Conservation (phyloP, 2,888 invertebrate species). For the Machimus rusticus region DNA sequence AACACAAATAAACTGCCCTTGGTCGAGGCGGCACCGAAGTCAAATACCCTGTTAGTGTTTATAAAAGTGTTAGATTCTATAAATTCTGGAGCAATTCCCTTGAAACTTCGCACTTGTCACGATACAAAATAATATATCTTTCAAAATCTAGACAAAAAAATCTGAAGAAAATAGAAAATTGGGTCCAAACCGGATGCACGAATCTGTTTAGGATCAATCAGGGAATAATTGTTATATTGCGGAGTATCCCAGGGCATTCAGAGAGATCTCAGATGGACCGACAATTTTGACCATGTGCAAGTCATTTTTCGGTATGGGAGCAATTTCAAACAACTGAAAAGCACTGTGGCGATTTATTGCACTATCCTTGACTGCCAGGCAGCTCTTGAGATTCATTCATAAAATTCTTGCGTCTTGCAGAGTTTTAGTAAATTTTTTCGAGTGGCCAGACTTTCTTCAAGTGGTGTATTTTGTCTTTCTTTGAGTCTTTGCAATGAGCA, state of each 20-base stretch:
- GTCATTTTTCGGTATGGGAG: neutral
- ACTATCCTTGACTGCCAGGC: slow-evolving; percentile 18
- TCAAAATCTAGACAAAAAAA: neutral
- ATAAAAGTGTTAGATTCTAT: slow-evolving; percentile 21
- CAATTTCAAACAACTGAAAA: neutral
- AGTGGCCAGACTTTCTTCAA: slow-evolving; percentile 20
- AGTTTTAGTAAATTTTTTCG: slow-evolving; percentile 13
- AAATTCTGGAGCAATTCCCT: neutral
- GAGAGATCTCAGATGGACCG: neutral
- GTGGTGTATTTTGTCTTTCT: neutral
- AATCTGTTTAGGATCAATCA: slow-evolving; percentile 22
- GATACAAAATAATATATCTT: neutral
- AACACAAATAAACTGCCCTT: neutral
- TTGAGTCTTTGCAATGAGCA: neutral
- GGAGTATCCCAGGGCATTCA: neutral
- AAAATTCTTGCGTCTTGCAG: slow-evolving; percentile 18
- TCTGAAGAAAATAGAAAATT: neutral
- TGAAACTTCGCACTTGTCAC: neutral
- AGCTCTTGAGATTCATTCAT: slow-evolving; percentile 24
- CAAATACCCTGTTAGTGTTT: neutral
- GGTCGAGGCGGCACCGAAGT: neutral
- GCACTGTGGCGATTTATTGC: slow-evolving; percentile 4
- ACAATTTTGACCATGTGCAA: slow-evolving; percentile 25
- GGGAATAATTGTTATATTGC: slow-evolving; percentile 5
- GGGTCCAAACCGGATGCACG: neutral